Percentiles rank a stretch among this genome's conserved stretches.
These are phyloP conservation scores for Muschampia plurimacula DNA, from an alignment of 2,888 invertebrate species.

Conservation along the genomic window DNA sequence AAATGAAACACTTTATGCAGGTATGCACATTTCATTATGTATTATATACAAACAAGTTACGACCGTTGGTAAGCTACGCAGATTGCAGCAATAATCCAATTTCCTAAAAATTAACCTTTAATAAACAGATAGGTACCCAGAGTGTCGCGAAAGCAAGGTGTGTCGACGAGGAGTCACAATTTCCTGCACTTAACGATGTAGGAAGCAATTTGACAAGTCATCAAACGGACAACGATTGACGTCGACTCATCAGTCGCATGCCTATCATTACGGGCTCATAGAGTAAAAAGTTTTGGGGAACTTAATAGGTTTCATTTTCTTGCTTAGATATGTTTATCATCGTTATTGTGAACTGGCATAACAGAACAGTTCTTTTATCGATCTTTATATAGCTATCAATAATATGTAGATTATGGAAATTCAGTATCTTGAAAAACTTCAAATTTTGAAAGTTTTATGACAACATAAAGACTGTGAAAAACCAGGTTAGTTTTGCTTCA, in stretches of 20 bases:
- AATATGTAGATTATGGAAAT: too few species aligned
- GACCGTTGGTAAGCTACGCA: conserved; percentile 26
- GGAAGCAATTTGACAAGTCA: conserved; percentile 85
- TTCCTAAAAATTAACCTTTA: conserved; percentile 26
- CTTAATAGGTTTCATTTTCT: conserved; percentile 10
- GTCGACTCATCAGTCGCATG: conserved; percentile 60
- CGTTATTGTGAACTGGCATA: neutral
- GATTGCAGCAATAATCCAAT: conserved; percentile 22
- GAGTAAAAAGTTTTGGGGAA: conserved; percentile 55
- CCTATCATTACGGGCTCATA: conserved; percentile 67
- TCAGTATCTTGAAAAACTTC: too few species aligned
- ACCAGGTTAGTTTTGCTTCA: too few species aligned
- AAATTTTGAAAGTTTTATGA: too few species aligned
- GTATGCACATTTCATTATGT: too few species aligned
- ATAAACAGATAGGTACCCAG: conserved; percentile 30
- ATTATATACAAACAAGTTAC: neutral
- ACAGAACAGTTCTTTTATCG: neutral
- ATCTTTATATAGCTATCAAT: neutral
- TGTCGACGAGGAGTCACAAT: conserved; percentile 83
- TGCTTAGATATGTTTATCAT: conserved; percentile 29
- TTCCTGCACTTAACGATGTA: conserved; percentile 85
- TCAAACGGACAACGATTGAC: conserved; percentile 80
- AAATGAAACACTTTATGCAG: too few species aligned
- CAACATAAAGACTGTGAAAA: too few species aligned
- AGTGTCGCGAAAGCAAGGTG: conserved; percentile 57